A percentile compares a stretch with the other conserved stretches of the same genome.
phyloP scores from a whole-genome alignment of 2,113 vertebrate species.

The Vulpes ferrilata region DNA sequence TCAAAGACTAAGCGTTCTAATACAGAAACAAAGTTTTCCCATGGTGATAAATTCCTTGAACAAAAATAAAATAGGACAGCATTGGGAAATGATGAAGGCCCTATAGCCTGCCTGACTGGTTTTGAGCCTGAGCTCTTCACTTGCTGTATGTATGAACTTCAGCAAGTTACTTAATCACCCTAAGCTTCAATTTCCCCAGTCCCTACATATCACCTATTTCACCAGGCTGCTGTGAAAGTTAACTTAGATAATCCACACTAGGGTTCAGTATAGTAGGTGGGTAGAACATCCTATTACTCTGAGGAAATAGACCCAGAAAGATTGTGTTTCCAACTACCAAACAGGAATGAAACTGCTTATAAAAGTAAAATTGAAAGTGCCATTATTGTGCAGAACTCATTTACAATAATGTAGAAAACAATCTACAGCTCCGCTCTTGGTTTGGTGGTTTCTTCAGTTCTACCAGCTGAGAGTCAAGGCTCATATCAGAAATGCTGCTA shows the following conservation, averaged over 20 bases:
- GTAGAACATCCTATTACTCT: not conserved
- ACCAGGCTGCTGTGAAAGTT: not conserved
- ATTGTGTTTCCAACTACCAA: not conserved
- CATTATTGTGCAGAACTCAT: not conserved
- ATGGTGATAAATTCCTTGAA: not conserved
- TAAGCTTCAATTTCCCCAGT: constrained; percentile 6
- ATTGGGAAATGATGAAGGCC: not conserved
- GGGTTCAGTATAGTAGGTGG: not conserved
- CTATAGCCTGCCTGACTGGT: constrained; percentile 12
- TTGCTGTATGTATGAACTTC: not conserved
- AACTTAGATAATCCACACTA: not conserved
- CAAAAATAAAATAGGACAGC: not conserved
- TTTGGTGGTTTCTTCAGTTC: not conserved
- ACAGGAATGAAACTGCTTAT: not conserved
- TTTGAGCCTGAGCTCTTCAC: not conserved
- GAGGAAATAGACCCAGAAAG: constrained; percentile 18
- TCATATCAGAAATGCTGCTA: not conserved
- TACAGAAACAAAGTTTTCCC: constrained; percentile 50
- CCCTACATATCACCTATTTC: not conserved
- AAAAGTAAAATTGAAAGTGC: not conserved
- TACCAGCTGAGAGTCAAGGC: not conserved
- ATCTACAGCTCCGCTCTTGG: not conserved
- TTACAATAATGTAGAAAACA: not conserved
- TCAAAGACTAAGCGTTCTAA: not conserved
- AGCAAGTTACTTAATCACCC: constrained; percentile 20